Base-by-base conservation (phyloP, 2,888 invertebrate genomes). In the Acrobasis repandana region DNA sequence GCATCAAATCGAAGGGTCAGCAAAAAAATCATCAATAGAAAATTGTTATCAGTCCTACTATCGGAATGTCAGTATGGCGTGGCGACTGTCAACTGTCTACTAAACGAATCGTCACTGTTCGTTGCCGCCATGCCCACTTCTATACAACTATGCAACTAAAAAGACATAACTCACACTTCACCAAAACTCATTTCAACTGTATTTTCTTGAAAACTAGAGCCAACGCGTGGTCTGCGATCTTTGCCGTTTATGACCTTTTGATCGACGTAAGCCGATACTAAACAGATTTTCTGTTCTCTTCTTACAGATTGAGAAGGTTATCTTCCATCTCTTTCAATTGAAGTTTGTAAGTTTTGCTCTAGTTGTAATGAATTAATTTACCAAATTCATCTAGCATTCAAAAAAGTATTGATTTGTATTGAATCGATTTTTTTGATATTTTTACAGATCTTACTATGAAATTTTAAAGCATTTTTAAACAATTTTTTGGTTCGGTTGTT, bases 11-110 rank as follows among this genome's bases (percentile, higher is more conserved):
- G 72, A 75, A 78, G 71, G 79, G 85, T 84, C 83, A 85, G 82
- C 80, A 88, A 85, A 89, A 85, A 84, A 79, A 76, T 79, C 72
- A 86, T 85, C 83, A 86, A 87, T 88, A 85, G 82, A 85, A 83
- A 81, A 83, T 84, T 86, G 83, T 89, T 91, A 90, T 90, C 88
- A 88, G 87, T 85, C 77, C 83, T 87, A 80, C 84, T 90, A 90
- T 91, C 87, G 89, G 86, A 90, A 90, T 91, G 90, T 90, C 91
- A 91, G 86, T 90, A 87, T 90, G 88, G 91, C 88, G 90, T 90
- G 90, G 90, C 85, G 91, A 90, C 90, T 91, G 92, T 92, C 92
- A 92, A 91, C 83, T 91, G 90, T 91, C 89, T 91, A 91, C 92
- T 92, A 92, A 91, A 88, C 88, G 90, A 89, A 88, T 90, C 88